phyloP scores from a whole-genome alignment of 1,140 invertebrate genomes.

The Chelonus insularis region DNA sequence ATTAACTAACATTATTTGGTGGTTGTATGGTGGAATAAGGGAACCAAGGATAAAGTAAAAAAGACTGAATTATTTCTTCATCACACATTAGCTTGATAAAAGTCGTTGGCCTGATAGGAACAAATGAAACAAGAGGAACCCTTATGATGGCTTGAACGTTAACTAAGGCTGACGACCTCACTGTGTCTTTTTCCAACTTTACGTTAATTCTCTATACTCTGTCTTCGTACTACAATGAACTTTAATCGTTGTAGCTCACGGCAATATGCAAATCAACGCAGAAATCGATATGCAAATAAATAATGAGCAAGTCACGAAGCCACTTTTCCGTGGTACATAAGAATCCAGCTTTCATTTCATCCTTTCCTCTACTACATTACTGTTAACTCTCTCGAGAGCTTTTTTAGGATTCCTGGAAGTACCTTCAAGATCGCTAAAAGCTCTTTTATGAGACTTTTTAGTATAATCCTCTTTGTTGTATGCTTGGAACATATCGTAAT shows the following conservation, averaged over 20 bases:
- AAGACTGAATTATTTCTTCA: neutral
- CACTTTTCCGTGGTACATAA: neutral
- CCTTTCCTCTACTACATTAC: neutral
- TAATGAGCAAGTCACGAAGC: neutral
- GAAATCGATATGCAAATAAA: slow-evolving; percentile 1
- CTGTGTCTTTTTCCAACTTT: slow-evolving; percentile 1
- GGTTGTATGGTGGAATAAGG: neutral
- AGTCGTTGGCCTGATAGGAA: neutral
- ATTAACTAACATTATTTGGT: no score
- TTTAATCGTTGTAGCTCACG: neutral
- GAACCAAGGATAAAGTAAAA: neutral
- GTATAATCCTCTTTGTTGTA: no score
- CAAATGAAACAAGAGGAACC: slow-evolving; percentile 12
- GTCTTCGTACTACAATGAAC: slow-evolving; percentile 2
- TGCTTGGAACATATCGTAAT: no score
- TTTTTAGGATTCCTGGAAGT: slow-evolving; percentile 5
- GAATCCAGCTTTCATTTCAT: neutral
- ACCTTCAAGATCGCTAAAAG: neutral
- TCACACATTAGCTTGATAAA: neutral
- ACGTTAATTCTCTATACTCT: neutral
- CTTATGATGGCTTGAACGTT: neutral
- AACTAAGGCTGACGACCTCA: slow-evolving; percentile 2
- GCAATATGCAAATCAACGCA: neutral
- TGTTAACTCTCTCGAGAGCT: neutral
- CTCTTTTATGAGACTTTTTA: no score